Conservation (phyloP, 2,797 vertebrate species). For the Spheniscus humboldti region DNA sequence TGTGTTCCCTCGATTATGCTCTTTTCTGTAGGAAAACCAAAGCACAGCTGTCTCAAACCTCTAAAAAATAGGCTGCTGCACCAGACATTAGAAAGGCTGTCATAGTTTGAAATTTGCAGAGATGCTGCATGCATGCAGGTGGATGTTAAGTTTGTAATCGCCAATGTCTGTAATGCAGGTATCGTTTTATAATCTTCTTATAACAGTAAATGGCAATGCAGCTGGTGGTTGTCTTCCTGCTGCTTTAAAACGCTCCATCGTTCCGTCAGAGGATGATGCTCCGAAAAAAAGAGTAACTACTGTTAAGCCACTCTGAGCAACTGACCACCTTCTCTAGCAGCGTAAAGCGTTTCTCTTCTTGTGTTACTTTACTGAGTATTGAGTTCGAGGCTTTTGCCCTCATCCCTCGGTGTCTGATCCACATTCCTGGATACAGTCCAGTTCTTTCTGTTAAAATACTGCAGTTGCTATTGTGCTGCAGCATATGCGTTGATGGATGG, state of each 20-base stretch:
- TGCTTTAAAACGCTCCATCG: background rate
- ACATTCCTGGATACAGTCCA: background rate
- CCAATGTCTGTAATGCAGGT: background rate
- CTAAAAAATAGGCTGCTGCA: background rate
- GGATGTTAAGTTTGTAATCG: background rate
- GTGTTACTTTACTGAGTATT: background rate
- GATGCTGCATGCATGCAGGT: background rate
- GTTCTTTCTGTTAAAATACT: background rate
- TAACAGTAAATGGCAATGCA: background rate
- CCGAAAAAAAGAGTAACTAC: background rate
- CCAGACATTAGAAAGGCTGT: background rate
- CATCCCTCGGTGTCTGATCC: background rate
- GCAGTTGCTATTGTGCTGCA: conserved; percentile 9
- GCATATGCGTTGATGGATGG: background rate
- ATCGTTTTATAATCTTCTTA: background rate
- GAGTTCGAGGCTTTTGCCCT: background rate
- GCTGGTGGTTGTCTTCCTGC: background rate
- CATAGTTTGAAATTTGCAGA: background rate
- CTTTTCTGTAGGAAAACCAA: background rate
- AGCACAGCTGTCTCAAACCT: background rate
- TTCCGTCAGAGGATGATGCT: background rate
- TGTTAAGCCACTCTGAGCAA: background rate
- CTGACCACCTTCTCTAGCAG: background rate
- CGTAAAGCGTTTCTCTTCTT: background rate
- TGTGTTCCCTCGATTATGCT: background rate